phyloP scores from a whole-genome alignment of 2,888 invertebrate genomes.

The Nasonia oneida region DNA sequence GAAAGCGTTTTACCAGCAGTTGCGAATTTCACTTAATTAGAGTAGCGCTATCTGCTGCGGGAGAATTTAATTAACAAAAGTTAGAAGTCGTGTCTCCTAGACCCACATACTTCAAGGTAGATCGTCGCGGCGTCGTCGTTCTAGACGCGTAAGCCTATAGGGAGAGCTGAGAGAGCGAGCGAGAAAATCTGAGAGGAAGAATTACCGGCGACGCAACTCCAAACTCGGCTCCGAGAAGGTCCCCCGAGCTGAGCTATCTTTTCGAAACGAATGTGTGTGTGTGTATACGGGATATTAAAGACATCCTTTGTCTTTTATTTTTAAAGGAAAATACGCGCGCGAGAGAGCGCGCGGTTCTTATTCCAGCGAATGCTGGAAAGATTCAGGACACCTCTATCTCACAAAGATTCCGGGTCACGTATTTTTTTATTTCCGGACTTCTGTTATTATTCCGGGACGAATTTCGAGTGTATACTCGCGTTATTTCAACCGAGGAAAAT shows the following conservation, averaged over 20 bases:
- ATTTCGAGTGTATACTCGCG: no score
- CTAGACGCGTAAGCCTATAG: not conserved
- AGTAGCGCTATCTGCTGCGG: conserved; percentile 10
- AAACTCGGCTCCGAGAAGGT: not conserved
- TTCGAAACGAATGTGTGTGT: no score
- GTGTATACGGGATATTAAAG: no score
- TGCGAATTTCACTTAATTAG: conserved; percentile 50
- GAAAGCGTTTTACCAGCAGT: not conserved
- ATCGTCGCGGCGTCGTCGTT: not conserved
- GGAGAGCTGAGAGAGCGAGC: not conserved
- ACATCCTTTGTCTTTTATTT: no score
- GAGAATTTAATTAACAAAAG: conserved; percentile 55
- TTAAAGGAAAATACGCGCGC: not conserved
- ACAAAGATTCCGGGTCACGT: not conserved
- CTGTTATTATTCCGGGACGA: no score
- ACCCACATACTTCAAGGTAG: conserved; percentile 56
- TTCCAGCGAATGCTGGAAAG: not conserved
- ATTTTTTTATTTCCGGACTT: not conserved
- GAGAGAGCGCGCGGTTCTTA: not conserved
- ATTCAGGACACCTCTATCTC: not conserved
- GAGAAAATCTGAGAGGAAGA: conserved; percentile 20
- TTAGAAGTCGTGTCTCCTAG: conserved; percentile 54
- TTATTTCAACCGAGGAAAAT: not conserved
- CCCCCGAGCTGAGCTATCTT: no score
- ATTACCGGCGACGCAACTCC: not conserved